Evolutionary conservation across 2,797 vertebrate species (phyloP).

Genomic region (Tadarida brasiliensis): DNA sequence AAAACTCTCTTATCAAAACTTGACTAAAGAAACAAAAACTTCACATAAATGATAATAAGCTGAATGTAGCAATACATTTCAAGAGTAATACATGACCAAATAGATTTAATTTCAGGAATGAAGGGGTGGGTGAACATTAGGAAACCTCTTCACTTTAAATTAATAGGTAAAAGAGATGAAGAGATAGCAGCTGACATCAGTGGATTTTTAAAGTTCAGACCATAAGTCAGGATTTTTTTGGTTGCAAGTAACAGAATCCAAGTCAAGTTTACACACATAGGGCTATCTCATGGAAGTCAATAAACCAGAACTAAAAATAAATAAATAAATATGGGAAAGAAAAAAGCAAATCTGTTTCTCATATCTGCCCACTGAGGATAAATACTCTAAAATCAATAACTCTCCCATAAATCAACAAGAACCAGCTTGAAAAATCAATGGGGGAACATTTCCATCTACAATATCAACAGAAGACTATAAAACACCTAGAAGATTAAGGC

Average conservation of each 20-base stretch:
- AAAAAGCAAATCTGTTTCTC: slow-evolving; percentile 23
- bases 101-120: slow-evolving; percentile 6
- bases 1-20: slow-evolving; percentile 41
- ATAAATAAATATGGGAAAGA: not conserved
- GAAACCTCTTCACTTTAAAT: slow-evolving; percentile 5
- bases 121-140: not conserved
- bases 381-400: slow-evolving; percentile 41
- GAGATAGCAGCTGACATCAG: not conserved
- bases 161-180: not conserved
- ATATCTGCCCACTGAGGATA: not conserved
- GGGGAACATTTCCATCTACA: not conserved
- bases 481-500: not conserved
- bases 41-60: not conserved
- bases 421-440: not conserved
- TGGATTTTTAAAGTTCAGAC: not conserved
- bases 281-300: not conserved
- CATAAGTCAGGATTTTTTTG: not conserved
- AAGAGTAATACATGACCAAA: not conserved
- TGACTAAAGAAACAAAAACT: slow-evolving; percentile 24
- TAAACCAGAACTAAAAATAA: not conserved
- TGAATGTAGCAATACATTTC: slow-evolving; percentile 30
- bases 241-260: slow-evolving; percentile 33
- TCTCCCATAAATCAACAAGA: slow-evolving; percentile 53
- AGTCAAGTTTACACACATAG: not conserved
- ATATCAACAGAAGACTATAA: not conserved